Base-by-base conservation (phyloP, 1,140 invertebrate genomes). In the Galleria mellonella region DNA sequence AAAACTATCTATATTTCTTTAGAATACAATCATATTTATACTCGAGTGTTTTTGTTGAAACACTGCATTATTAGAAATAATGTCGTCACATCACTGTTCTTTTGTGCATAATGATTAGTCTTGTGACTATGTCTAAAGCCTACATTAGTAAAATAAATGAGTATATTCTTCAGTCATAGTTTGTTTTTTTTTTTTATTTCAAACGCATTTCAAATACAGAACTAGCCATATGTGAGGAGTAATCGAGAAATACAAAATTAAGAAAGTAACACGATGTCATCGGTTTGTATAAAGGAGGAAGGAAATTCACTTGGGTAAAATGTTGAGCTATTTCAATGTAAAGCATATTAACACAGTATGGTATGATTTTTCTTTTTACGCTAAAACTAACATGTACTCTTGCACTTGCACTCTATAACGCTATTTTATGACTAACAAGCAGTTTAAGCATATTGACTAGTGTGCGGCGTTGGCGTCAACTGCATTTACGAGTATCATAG, bases 101-200 rank as follows among this genome's bases (percentile, higher is more conserved):
- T 44, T 53, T 58, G 42, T 47, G 28, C 36, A 59, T 61, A 52
- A 49, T 44, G 56, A 55, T 55, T 54, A 55, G 55, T 53, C 40
- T 31, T 48, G 31, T 32, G 47, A 49, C 51, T 53, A 51, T 49
- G 53, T 56, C 54, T n/a, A 27, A 47, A 63, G 64, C 54, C 61
- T 60, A 47, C 49, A 55, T 51, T 43, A 54, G 45, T 55, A 32
- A 65, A 79, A 79, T 79, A 79, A 79, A 79, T 57, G 59, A 64
- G 56, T 75, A 73, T 79, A 68, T 75, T 75, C 68, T 68, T 70
- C 62, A 76, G 66, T 56, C 59, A 59, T 74, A 61, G 70, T 72
- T 75, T 76, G 72, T 74, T 79, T 78, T 77, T 71, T 72, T n/a
- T 77, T 74, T 71, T 53, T 54, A 37, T 62, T 51, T 52, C 53